These are phyloP conservation scores for Menidia menidia DNA, from an alignment of 2,797 vertebrate species.

Conservation along the genomic window DNA sequence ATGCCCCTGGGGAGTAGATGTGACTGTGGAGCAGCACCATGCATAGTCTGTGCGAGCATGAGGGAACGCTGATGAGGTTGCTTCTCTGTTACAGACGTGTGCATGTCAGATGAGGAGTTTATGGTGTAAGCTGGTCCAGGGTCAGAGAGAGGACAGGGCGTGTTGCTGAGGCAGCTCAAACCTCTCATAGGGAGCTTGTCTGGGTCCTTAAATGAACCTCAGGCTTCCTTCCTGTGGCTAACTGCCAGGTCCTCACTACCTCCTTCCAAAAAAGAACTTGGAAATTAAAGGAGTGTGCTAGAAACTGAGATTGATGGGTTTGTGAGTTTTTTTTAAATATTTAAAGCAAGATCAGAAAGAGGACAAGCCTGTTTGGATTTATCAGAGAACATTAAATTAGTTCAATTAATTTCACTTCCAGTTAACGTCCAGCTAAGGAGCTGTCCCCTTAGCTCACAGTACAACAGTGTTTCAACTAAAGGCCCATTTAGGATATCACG, in stretches of 20 bases:
- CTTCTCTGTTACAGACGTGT: neutral
- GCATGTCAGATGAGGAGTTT: constrained; percentile 20
- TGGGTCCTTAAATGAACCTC: constrained; percentile 35
- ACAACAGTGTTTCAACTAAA: no score
- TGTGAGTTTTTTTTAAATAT: neutral
- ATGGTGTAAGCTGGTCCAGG: constrained; percentile 27
- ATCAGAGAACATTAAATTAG: no score
- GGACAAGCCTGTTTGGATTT: no score
- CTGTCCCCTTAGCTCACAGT: no score
- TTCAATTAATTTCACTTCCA: no score
- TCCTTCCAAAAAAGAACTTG: constrained; percentile 30
- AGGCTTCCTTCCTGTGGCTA: constrained; percentile 43
- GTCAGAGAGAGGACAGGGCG: constrained; percentile 54
- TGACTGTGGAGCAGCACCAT: neutral
- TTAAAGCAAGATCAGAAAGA: neutral
- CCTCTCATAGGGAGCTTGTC: constrained; percentile 31
- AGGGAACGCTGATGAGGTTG: neutral
- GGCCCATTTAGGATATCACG: neutral
- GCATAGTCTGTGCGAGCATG: neutral
- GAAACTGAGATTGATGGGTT: neutral
- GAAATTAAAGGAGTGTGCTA: constrained; percentile 12
- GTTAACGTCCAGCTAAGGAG: no score
- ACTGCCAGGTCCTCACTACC: constrained; percentile 28
- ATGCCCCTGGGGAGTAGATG: constrained; percentile 6
- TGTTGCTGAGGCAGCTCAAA: constrained; percentile 30